These are phyloP conservation scores for Podargus strigoides DNA, from an alignment of 2,797 vertebrate species.

Conservation along the genomic window DNA sequence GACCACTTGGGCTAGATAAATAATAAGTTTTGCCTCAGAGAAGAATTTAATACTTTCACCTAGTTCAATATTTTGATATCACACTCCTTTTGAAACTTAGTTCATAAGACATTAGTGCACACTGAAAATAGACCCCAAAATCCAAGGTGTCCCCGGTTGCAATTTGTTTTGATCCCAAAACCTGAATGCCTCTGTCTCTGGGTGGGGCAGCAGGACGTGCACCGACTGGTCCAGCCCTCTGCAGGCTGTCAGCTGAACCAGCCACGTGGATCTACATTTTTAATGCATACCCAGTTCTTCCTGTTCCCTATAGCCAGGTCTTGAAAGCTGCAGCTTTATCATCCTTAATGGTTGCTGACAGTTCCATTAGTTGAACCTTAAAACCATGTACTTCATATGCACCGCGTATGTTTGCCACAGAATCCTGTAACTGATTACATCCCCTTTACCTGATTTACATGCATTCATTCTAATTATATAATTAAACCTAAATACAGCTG, in stretches of 20 bases:
- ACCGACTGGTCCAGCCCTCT: neutral
- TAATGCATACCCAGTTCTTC: neutral
- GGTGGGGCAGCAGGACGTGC: neutral
- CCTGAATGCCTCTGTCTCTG: neutral
- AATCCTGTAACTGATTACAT: neutral
- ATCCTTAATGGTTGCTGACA: constrained; percentile 16
- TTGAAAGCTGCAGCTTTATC: neutral
- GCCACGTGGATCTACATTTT: neutral
- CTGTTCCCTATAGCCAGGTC: neutral
- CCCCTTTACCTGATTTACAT: neutral
- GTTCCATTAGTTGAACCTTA: neutral
- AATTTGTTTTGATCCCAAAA: neutral
- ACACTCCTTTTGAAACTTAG: neutral
- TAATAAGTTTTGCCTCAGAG: neutral
- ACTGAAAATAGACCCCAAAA: neutral
- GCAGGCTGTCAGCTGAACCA: neutral
- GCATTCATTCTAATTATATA: neutral
- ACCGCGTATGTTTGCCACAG: neutral
- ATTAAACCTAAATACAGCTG: constrained; percentile 20
- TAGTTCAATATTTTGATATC: neutral
- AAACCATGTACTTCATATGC: neutral
- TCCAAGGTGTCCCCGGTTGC: neutral
- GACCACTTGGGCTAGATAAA: neutral
- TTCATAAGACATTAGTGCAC: neutral
- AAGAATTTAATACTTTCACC: neutral